These are phyloP conservation scores for Melanotaenia nigrans DNA, from an alignment of 2,797 vertebrate species.

Conservation along the genomic window DNA sequence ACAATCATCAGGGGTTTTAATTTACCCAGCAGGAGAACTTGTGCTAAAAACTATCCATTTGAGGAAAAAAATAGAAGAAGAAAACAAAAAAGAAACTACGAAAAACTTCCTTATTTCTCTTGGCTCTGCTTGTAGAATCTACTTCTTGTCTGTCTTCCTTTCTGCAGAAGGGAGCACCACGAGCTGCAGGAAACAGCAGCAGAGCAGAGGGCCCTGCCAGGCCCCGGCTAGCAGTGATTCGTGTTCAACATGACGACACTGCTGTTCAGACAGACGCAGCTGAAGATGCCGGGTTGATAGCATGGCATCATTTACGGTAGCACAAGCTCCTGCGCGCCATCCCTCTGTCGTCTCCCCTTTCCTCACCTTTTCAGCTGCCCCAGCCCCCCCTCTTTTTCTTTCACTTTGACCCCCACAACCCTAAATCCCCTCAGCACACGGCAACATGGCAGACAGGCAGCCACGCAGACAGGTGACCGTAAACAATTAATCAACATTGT, in stretches of 20 bases:
- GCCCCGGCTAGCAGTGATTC: constrained; percentile 65
- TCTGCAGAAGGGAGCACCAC: constrained; percentile 9
- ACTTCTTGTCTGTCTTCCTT: constrained; percentile 7
- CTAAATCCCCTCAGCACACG: constrained; percentile 77
- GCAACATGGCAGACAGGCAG: constrained; percentile 82
- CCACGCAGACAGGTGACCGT: constrained; percentile 87
- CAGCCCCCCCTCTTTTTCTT: constrained; percentile 28
- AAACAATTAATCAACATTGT: constrained; percentile 90
- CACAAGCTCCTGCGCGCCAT: constrained; percentile 42
- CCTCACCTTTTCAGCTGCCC: constrained; percentile 68
- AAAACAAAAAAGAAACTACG: constrained; percentile 32
- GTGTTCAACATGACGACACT: constrained; percentile 80
- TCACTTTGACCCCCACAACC: constrained; percentile 68
- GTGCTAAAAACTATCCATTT: constrained; percentile 60
- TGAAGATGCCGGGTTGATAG: constrained; percentile 70
- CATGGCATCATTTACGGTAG: constrained; percentile 64
- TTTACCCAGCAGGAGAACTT: constrained; percentile 68
- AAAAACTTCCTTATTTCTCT: constrained; percentile 39
- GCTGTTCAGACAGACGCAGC: constrained; percentile 81
- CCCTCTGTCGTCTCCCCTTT: constrained; percentile 60
- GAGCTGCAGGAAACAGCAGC: constrained; percentile 31
- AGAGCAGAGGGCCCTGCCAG: constrained; percentile 51
- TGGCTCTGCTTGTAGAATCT: constrained; percentile 5
- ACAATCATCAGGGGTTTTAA: constrained; percentile 61
- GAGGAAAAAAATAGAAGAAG: background rate